Base-by-base conservation (phyloP, 1,140 invertebrate species). In the Sipha flava region DNA sequence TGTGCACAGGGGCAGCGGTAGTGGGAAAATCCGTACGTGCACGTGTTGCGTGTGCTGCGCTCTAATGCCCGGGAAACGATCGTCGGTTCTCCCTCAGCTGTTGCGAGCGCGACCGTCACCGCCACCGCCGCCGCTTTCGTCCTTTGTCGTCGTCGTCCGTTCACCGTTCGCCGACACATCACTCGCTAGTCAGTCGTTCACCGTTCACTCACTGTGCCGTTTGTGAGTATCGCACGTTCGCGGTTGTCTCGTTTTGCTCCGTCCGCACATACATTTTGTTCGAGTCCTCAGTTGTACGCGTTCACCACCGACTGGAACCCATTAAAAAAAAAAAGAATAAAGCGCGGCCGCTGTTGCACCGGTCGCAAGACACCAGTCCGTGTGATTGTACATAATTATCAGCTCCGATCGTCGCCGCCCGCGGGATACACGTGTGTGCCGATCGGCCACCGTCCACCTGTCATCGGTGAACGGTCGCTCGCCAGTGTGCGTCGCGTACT, bases 11-110 rank as follows among this genome's bases (percentile, higher is more conserved):
- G 5, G 49, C n/a, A n/a, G n/a, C n/a, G n/a, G n/a, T n/a, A 26
- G 45, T 18, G 45, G 68, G 68, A 45, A 47, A 29, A 23, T 45
- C 23, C 66, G 29, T 26, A 64, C 45, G 31, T 77, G 73, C 73
- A 77, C 73, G 73, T 77, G 73, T 77, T 59, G 73, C 73, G 31
- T 77, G 73, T 77, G 73, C 73, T 77, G 73, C 73, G 73, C 49
- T 77, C 73, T 77, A 34, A 77, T 59, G 73, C 52, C 73, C 52
- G 49, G 52, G 31, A 57, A 54, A 16, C 70, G 45, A 57, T 34
- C 52, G 73, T 9, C 23, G 34, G 73, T 37, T 70, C 37, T 40
- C 29, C 34, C 52, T 75, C 72, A 75, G 72, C 72, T 75, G 72
- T 75, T 75, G 72, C 72, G 47, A 75, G 72, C 31, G 29, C 72